These are phyloP conservation scores for Wiebesia pumilae DNA, from an alignment of 1,140 invertebrate genomes.

Conservation along the genomic window DNA sequence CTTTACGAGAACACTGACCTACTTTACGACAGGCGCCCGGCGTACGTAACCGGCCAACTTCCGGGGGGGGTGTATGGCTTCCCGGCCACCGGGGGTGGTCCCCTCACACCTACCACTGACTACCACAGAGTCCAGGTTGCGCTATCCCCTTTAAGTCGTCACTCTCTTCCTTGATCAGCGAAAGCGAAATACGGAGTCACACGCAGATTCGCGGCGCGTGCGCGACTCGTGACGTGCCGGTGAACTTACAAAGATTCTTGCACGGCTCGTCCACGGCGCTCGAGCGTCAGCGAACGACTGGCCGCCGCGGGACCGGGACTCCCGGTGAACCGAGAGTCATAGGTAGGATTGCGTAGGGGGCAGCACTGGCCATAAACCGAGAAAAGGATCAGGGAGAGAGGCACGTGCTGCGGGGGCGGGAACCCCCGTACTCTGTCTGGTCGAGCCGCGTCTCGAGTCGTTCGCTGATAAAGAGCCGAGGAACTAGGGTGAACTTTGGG, in stretches of 20 bases:
- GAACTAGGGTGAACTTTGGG: too few relatives aligned
- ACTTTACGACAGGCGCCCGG: slow-evolving; percentile 47
- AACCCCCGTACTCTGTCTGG: background rate
- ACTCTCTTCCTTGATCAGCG: background rate
- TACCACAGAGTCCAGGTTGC: background rate
- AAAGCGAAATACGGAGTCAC: background rate
- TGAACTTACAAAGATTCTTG: background rate
- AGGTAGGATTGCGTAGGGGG: background rate
- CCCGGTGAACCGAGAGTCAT: background rate
- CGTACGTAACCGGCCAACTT: background rate
- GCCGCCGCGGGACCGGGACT: background rate
- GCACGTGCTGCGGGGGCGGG: slow-evolving; percentile 15
- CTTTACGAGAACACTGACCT: slow-evolving; percentile 52
- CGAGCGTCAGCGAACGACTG: slow-evolving; percentile 48
- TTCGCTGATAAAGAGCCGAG: background rate
- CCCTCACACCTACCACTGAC: background rate
- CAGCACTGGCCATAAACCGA: slow-evolving; percentile 31
- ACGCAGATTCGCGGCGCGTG: slow-evolving; percentile 9
- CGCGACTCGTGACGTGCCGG: background rate
- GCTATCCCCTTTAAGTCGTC: background rate
- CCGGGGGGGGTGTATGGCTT: background rate
- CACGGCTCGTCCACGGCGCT: slow-evolving; percentile 2
- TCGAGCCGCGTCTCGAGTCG: background rate
- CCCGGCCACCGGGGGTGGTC: too few relatives aligned
- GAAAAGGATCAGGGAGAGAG: background rate